Evolutionary conservation across 2,113 vertebrate genomes (phyloP).

Genomic region (Mormyrus iriodes): DNA sequence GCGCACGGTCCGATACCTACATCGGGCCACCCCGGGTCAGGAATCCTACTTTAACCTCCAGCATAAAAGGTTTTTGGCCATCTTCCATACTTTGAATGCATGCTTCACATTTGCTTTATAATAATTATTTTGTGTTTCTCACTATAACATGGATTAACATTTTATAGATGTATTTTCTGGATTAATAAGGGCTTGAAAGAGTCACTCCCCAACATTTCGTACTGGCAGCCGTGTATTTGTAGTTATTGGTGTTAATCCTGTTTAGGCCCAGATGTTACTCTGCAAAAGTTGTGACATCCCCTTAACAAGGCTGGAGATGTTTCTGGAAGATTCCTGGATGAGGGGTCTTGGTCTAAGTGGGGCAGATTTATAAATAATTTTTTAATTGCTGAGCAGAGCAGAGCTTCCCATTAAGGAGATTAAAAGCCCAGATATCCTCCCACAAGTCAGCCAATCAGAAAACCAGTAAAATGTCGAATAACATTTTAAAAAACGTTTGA

Average conservation of each 20-base stretch:
- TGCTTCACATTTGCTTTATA: not conserved
- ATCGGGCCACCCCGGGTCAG: not conserved
- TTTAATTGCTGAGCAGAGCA: not conserved
- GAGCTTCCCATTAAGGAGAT: not conserved
- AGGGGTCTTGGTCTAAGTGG: not conserved
- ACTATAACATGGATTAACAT: not conserved
- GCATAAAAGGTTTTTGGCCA: not conserved
- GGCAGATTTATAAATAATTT: not conserved
- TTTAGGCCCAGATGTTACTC: not conserved
- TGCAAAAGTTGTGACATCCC: not conserved
- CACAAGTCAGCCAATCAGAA: not conserved
- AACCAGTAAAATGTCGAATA: not conserved
- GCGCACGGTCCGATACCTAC: not conserved
- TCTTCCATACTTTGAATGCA: not conserved
- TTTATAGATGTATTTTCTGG: not conserved
- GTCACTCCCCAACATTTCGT: not conserved
- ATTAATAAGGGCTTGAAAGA: not conserved
- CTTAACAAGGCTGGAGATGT: not conserved
- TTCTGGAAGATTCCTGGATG: not conserved
- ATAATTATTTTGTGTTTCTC: not conserved
- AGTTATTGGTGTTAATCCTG: not conserved
- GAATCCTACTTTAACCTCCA: not conserved
- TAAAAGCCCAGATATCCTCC: not conserved
- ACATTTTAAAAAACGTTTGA: not conserved
- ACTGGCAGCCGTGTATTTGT: not conserved